A percentile compares a stretch with the other conserved stretches of the same genome.
These are phyloP conservation scores for Zophobas morio DNA, from an alignment of 1,140 invertebrate species.

Conservation along the genomic window DNA sequence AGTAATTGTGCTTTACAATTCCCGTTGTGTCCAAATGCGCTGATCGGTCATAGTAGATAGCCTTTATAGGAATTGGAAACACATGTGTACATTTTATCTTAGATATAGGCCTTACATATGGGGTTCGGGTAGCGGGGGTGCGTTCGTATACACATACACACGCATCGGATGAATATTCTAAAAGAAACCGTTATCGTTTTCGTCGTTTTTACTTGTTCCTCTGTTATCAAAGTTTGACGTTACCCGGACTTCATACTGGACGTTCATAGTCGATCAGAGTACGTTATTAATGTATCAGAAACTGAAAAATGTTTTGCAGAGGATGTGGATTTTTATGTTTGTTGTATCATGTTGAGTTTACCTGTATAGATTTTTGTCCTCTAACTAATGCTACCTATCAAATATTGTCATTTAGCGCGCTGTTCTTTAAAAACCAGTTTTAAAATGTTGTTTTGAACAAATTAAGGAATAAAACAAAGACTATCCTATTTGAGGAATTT, in stretches of 20 bases:
- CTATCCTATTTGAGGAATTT: slow-evolving; percentile 46
- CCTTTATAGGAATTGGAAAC: slow-evolving; percentile 50
- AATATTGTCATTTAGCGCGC: slow-evolving; percentile 52
- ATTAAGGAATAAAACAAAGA: slow-evolving; percentile 53
- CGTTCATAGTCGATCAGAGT: slow-evolving; percentile 45
- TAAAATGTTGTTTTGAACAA: slow-evolving; percentile 55
- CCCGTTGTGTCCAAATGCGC: slow-evolving; percentile 47
- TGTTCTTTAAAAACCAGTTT: slow-evolving; percentile 52
- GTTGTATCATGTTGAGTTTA: slow-evolving; percentile 44
- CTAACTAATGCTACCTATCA: slow-evolving; percentile 49
- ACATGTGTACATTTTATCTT: slow-evolving; percentile 50
- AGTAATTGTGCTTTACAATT: slow-evolving; percentile 54
- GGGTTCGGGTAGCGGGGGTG: slow-evolving; percentile 44
- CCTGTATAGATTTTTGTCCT: slow-evolving; percentile 52
- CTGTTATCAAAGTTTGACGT: slow-evolving; percentile 9
- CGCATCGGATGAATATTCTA: slow-evolving; percentile 22
- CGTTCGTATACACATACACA: background rate
- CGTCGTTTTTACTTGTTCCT: slow-evolving; percentile 31
- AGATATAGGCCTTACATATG: slow-evolving; percentile 50
- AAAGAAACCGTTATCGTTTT: slow-evolving; percentile 31
- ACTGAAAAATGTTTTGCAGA: slow-evolving; percentile 45
- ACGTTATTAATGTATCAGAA: slow-evolving; percentile 48
- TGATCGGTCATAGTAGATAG: slow-evolving; percentile 48
- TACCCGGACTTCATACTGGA: slow-evolving; percentile 28
- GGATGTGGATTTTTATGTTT: slow-evolving; percentile 45